phyloP scores from a whole-genome alignment of 2,888 invertebrate genomes.

The Chaetoderma sp. region DNA sequence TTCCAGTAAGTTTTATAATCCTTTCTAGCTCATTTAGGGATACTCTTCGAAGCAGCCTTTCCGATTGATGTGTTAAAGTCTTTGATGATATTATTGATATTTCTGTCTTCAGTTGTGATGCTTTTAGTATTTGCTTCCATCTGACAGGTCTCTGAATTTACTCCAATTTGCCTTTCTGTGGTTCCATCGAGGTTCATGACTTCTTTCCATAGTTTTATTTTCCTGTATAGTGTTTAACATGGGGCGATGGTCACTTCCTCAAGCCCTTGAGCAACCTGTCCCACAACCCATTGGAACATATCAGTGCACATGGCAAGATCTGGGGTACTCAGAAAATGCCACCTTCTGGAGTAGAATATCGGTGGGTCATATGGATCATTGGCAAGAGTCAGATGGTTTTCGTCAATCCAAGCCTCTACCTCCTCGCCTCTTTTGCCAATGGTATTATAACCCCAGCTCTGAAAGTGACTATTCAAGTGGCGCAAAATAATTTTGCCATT shows the following conservation, averaged over 20 bases:
- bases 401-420: conserved; percentile 18
- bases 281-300: background rate
- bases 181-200: no score
- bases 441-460: conserved; percentile 26
- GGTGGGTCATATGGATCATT: conserved; percentile 27
- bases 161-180: no score
- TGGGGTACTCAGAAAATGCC: conserved; percentile 22
- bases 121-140: no score
- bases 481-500: conserved; percentile 16
- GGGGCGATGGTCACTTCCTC: conserved; percentile 25
- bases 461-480: conserved; percentile 27
- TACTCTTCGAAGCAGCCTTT: no score
- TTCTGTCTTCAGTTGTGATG: no score
- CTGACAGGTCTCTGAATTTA: no score
- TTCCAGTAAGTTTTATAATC: no score
- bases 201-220: no score
- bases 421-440: conserved; percentile 21
- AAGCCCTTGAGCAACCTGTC: conserved; percentile 10
- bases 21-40: no score
- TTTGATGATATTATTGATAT: no score
- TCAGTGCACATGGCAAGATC: conserved; percentile 25
- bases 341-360: conserved; percentile 19
- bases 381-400: conserved; percentile 14
- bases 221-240: no score
- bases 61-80: no score